Evolutionary conservation across 2,888 invertebrate species (phyloP), one percentile per base, ranked within the genome.

Genomic region (Sesamia inferens): DNA sequence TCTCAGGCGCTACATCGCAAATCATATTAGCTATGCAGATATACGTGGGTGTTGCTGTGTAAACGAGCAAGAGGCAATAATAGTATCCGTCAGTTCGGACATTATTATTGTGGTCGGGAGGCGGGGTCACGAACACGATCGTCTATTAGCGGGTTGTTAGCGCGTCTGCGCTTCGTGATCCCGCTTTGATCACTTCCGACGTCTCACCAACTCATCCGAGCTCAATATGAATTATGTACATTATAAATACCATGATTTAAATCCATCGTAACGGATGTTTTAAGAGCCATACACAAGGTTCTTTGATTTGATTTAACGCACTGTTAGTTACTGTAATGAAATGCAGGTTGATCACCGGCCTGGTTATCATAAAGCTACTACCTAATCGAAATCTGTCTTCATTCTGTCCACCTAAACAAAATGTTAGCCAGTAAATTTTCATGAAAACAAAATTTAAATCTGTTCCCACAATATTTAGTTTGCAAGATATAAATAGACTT

Each of bases 81-180:
- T 83, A 76, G 84, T 81, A 85, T 83, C 85, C 83, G 82, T 86
- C 82, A 86, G 80, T 86, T 85, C 71, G 84, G 87, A 91, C 89
- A 90, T 91, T 92, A 91, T 92, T 92, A 92, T 93, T 90, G 91
- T 89, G 89, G 85, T 87, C 85, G 88, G 90, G 89, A 90, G 92
- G 92, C 89, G 92, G 90, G 93, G 91, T 93, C 93, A 91, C 94
- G 94, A 93, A 88, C 94, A 92, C 92, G 94, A 93, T 92, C 91
- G 91, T 90, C 93, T 93, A 94, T 95, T 94, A 95, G 94, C 92
- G 92, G 88, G 89, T 93, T 91, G 94, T 95, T 94, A 94, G 93
- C 92, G 92, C 91, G 92, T 91, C 91, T 83, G 90, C 88, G 89
- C 91, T 86, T 94, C 95, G 95, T 95, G 95, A 94, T 92, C 91